A percentile compares a stretch with the other conserved stretches of the same genome.
Conservation (phyloP, 2,113 vertebrate species). For the Phoxinus phoxinus region DNA sequence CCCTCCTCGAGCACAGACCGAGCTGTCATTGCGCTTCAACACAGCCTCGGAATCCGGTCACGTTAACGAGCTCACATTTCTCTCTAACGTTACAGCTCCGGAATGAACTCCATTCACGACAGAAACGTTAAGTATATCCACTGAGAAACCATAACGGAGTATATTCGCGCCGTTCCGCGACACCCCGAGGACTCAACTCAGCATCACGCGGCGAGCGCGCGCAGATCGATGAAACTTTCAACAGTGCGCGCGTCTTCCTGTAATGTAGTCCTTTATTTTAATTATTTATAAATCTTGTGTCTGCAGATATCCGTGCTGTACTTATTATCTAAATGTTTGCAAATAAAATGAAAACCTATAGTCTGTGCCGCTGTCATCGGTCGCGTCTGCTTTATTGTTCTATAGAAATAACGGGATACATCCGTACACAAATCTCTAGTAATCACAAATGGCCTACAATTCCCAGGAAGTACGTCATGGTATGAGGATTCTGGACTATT, state of each 20-base stretch:
- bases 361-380: not conserved
- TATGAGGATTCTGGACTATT: not conserved
- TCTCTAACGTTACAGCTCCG: not conserved
- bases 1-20: not conserved
- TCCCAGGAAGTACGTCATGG: slow-evolving; percentile 80
- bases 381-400: slow-evolving; percentile 12
- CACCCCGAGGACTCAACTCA: slow-evolving; percentile 19
- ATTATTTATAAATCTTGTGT: not conserved
- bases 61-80: slow-evolving; percentile 17
- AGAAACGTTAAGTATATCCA: not conserved
- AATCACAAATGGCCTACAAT: slow-evolving; percentile 72
- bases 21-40: slow-evolving; percentile 23
- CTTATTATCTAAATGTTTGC: not conserved
- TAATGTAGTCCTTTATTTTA: not conserved
- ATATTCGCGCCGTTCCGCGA: slow-evolving; percentile 20
- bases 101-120: not conserved
- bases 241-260: not conserved
- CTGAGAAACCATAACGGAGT: not conserved
- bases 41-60: slow-evolving; percentile 28
- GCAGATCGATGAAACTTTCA: slow-evolving; percentile 52
- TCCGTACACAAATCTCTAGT: slow-evolving; percentile 40
- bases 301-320: not conserved
- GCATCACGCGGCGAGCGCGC: slow-evolving; percentile 16
- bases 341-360: not conserved
- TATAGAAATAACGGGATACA: not conserved